A percentile compares a stretch with the other conserved stretches of the same genome.
These are phyloP conservation scores for Lamellibrachia columna DNA, from an alignment of 2,888 invertebrate species.

Conservation along the genomic window DNA sequence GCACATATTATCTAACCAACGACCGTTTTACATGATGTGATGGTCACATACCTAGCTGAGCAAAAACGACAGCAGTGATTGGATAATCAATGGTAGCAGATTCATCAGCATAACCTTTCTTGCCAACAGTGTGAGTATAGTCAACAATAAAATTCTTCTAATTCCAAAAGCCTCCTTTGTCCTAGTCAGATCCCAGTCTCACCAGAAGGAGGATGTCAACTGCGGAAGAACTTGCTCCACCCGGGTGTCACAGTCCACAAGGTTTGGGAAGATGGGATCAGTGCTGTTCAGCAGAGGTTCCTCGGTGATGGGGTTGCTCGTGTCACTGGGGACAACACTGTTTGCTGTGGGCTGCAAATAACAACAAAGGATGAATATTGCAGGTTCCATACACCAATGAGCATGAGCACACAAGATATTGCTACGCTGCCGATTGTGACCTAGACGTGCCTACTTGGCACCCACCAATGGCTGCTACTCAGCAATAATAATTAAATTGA, in stretches of 20 bases:
- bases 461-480: too few relatives aligned
- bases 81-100: too few relatives aligned
- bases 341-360: not conserved
- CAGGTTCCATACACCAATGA: not conserved
- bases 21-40: too few relatives aligned
- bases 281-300: slow-evolving; percentile 55
- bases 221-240: slow-evolving; percentile 57
- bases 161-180: not conserved
- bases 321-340: not conserved
- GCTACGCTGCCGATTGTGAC: not conserved
- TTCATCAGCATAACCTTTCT: too few relatives aligned
- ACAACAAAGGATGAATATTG: not conserved
- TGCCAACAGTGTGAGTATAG: too few relatives aligned
- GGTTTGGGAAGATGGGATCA: slow-evolving; percentile 54
- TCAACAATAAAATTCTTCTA: not conserved
- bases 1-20: too few relatives aligned
- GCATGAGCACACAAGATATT: not conserved
- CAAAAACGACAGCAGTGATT: too few relatives aligned
- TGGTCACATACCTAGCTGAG: too few relatives aligned
- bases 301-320: not conserved
- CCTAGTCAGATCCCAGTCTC: slow-evolving; percentile 30
- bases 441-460: too few relatives aligned
- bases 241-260: slow-evolving; percentile 49
- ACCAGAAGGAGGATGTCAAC: slow-evolving; percentile 60
- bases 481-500: too few relatives aligned